phyloP scores from a whole-genome alignment of 1,140 invertebrate genomes.

The Magallana angulata region DNA sequence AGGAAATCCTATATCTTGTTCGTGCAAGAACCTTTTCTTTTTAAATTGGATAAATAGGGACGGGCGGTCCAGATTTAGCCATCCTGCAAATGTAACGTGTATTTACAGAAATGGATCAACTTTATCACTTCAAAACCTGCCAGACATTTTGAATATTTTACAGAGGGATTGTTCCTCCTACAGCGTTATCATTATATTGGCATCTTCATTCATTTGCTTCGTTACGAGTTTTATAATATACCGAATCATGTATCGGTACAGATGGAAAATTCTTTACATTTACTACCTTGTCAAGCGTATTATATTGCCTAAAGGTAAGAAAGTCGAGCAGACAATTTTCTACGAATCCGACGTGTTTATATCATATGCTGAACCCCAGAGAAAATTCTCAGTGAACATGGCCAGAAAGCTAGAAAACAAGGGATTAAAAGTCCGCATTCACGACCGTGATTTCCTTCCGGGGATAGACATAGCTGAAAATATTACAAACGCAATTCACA shows the following conservation, averaged over 20 bases:
- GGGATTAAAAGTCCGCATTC: conserved; percentile 85
- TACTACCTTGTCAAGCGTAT: background rate
- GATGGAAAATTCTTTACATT: conserved; percentile 38
- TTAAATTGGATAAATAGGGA: conserved; percentile 38
- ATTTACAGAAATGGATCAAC: background rate
- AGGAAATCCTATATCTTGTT: conserved; percentile 42
- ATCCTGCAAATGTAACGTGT: background rate
- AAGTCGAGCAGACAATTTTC: conserved; percentile 16
- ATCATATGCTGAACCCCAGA: conserved; percentile 37
- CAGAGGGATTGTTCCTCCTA: conserved; percentile 34
- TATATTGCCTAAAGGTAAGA: background rate
- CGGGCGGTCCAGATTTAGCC: background rate
- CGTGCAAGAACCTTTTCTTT: conserved; percentile 36
- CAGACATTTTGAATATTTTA: background rate
- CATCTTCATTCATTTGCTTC: conserved; percentile 7
- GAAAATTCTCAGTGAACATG: conserved; percentile 32
- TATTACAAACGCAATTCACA: conserved; percentile 82
- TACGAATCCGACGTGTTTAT: conserved; percentile 49
- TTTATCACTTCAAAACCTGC: background rate
- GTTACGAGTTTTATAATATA: background rate
- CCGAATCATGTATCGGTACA: conserved; percentile 37
- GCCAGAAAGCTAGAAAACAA: background rate
- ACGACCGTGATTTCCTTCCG: conserved; percentile 93
- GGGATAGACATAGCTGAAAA: conserved; percentile 86
- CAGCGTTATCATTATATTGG: conserved; percentile 6